Percentiles rank a stretch among this genome's conserved stretches.
These are phyloP conservation scores for Danionella cerebrum DNA, from an alignment of 2,113 vertebrate genomes.

Conservation along the genomic window DNA sequence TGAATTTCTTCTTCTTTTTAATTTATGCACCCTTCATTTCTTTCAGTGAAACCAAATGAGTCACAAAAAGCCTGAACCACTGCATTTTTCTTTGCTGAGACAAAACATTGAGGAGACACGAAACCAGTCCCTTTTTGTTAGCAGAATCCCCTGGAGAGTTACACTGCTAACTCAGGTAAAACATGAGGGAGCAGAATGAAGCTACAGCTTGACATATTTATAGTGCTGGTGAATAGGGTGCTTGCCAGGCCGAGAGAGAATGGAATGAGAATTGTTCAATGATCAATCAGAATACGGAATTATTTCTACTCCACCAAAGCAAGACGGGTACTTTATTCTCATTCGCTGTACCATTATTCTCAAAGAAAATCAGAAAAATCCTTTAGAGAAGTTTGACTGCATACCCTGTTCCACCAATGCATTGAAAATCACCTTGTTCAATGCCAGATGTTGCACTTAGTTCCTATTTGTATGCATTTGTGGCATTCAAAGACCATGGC, in stretches of 20 bases:
- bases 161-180: neutral
- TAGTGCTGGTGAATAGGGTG: neutral
- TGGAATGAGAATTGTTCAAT: neutral
- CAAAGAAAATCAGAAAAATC: neutral
- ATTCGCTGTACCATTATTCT: neutral
- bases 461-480: too few relatives aligned
- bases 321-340: neutral
- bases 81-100: slow-evolving; percentile 13
- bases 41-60: neutral
- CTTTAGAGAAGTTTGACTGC: neutral
- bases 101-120: slow-evolving; percentile 6
- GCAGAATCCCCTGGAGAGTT: neutral
- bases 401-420: neutral
- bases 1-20: slow-evolving; percentile 4
- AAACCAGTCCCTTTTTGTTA: slow-evolving; percentile 9
- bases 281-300: slow-evolving; percentile 16
- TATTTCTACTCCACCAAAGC: slow-evolving; percentile 1
- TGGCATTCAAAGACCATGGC: neutral
- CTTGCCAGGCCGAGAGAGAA: neutral
- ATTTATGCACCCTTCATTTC: neutral
- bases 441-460: slow-evolving; percentile 1
- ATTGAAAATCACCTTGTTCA: neutral
- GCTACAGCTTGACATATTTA: neutral
- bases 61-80: neutral
- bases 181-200: slow-evolving; percentile 10